Evolutionary conservation across 1,140 invertebrate species (phyloP), one percentile per base, ranked within the genome.

Genomic region (Ceratoteleas bidentatus): DNA sequence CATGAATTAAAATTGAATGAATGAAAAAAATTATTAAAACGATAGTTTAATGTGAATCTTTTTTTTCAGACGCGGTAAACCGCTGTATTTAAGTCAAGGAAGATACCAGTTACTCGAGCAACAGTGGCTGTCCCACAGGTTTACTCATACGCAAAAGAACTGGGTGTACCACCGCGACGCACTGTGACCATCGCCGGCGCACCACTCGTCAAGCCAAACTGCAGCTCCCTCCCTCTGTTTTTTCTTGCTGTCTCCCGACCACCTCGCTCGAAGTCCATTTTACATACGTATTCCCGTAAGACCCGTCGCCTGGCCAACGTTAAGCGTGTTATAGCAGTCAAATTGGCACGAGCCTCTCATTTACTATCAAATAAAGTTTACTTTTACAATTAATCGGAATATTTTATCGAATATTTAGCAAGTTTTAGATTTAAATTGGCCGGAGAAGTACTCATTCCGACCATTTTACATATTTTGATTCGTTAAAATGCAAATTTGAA

Each of bases 51-150:
- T 36, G 60, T 62, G n/a, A 43, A 43, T 61, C 36, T 64, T 58
- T 53, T 38, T 10, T 94, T 94, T 16, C 91, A 98, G 97, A 89
- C 95, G 98, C 58, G 98, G 98, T 54, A 99, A 98, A 92, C 98
- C 98, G 11, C 92, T 99, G 53, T 99, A 97, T 92, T 92, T 99
- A 84, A 97, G 96, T 89, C 93, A 95, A 85, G 97, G 97, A 87
- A 94, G 98, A 15, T 98, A 98, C 87, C 94, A 96, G 86, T 92
- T 99, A 53, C 92, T 99, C 75, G 96, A 99, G 91, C 95, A 97
- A 81, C 98, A 99, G 92, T 99, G 98, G 98, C 89, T 99, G n/a
- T 95, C 96, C 16, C 98, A 99, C 92, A 94, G 95, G 84, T 98
- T 98, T 90, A 96, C 97, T 86, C 96, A 98, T 86, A 96, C 95